These are phyloP conservation scores for Cantharis rufa DNA, from an alignment of 2,888 invertebrate species.

Conservation along the genomic window DNA sequence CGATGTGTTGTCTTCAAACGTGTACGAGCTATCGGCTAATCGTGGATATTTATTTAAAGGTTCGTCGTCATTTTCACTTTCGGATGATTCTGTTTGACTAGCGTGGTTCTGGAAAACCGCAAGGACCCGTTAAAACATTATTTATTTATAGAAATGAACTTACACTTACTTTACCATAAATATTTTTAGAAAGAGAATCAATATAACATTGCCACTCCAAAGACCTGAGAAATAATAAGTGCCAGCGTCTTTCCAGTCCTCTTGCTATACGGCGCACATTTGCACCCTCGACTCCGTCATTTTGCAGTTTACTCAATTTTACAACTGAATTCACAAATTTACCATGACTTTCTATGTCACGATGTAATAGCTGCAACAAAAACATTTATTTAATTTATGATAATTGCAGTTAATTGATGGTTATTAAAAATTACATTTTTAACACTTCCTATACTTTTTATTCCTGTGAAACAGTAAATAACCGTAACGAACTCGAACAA, in stretches of 20 bases:
- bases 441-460: conserved; percentile 18
- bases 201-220: conserved; percentile 92
- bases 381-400: conserved; percentile 29
- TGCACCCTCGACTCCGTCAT: conserved; percentile 57
- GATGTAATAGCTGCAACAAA: conserved; percentile 80
- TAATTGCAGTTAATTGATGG: neutral
- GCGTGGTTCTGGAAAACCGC: conserved; percentile 61
- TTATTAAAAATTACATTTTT: neutral
- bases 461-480: conserved; percentile 21
- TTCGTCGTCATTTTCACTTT: conserved; percentile 73
- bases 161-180: conserved; percentile 58
- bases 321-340: conserved; percentile 80
- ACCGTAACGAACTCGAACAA: conserved; percentile 22
- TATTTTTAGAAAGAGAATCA: conserved; percentile 75
- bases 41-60: conserved; percentile 77
- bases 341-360: conserved; percentile 90
- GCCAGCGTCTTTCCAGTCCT: conserved; percentile 86
- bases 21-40: conserved; percentile 50
- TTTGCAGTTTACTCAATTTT: conserved; percentile 68
- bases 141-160: neutral
- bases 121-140: conserved; percentile 9
- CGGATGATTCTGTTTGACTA: conserved; percentile 56
- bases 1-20: neutral
- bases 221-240: conserved; percentile 83
- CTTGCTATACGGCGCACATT: conserved; percentile 61